Percentiles rank a stretch among this genome's conserved stretches.
Conservation (phyloP, 2,113 vertebrate genomes). For the Dendropsophus ebraccatus region DNA sequence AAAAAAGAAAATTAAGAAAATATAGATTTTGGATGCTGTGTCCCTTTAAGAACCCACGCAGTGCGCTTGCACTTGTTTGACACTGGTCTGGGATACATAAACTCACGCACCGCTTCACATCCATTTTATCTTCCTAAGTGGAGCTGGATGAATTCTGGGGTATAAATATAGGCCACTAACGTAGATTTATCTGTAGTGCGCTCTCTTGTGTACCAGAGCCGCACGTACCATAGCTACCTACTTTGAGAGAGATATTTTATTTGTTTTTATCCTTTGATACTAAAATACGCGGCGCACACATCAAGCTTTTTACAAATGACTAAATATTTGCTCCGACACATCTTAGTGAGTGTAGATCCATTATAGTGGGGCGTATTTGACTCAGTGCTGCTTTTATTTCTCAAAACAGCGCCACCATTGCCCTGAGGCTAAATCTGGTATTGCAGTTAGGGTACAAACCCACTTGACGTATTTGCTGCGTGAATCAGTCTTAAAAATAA, state of each 20-base stretch:
- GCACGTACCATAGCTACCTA: neutral
- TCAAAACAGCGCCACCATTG: no score
- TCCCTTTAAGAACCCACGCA: neutral
- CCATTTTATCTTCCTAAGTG: neutral
- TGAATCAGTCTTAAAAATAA: no score
- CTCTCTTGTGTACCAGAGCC: neutral
- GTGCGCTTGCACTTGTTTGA: neutral
- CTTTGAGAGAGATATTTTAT: neutral
- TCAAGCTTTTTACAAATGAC: neutral
- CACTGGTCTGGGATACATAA: neutral
- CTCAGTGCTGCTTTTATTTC: no score
- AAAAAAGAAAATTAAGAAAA: no score
- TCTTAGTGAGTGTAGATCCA: no score
- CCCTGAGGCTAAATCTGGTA: no score
- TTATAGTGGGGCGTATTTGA: no score
- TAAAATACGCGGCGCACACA: neutral
- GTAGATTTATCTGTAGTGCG: neutral
- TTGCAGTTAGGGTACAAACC: no score
- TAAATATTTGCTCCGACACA: constrained; percentile 16
- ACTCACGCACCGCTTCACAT: neutral
- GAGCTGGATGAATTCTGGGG: neutral
- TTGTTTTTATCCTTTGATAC: neutral
- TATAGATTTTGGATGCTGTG: neutral
- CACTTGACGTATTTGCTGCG: no score
- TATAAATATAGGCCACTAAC: neutral